Percentiles rank a stretch among this genome's conserved stretches.
Conservation (phyloP, 37 sponge, comb jelly and placozoan species). For the Diacarnus erythraeanus region DNA sequence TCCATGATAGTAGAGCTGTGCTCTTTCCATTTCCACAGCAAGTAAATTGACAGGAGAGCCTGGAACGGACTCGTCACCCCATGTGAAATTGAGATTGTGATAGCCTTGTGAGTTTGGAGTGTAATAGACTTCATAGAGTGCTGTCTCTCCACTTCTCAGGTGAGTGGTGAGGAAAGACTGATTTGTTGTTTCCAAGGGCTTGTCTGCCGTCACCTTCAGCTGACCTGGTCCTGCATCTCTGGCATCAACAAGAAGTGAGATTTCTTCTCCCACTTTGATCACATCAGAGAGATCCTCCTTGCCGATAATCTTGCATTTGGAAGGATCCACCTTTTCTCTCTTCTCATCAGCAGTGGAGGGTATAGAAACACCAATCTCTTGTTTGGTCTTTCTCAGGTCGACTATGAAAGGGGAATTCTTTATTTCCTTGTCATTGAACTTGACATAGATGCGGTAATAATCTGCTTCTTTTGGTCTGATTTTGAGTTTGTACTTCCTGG, state of each 20-base stretch:
- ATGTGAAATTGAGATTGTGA: constrained; percentile 47
- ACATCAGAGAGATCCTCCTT: constrained; percentile 16
- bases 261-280: constrained; percentile 14
- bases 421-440: constrained; percentile 32
- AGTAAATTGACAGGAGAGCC: constrained; percentile 33
- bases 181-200: constrained; percentile 9
- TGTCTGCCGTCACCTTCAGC: constrained; percentile 24
- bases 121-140: constrained; percentile 15
- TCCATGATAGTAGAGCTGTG: constrained; percentile 10
- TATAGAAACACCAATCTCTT: constrained; percentile 30
- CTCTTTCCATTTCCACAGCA: constrained; percentile 6
- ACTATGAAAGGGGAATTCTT: constrained; percentile 58
- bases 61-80: neutral
- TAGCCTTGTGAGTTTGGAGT: constrained; percentile 2
- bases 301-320: constrained; percentile 36
- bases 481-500: constrained; percentile 21
- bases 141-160: neutral
- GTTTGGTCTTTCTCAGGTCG: constrained; percentile 21
- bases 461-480: constrained; percentile 52
- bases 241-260: constrained; percentile 19
- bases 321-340: constrained; percentile 28
- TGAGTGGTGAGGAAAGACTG: constrained; percentile 1
- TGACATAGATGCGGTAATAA: constrained; percentile 36
- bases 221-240: constrained; percentile 32
- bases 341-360: constrained; percentile 6